Evolutionary conservation across 2,113 vertebrate species (phyloP).

Genomic region (Ardeotis arabs): DNA sequence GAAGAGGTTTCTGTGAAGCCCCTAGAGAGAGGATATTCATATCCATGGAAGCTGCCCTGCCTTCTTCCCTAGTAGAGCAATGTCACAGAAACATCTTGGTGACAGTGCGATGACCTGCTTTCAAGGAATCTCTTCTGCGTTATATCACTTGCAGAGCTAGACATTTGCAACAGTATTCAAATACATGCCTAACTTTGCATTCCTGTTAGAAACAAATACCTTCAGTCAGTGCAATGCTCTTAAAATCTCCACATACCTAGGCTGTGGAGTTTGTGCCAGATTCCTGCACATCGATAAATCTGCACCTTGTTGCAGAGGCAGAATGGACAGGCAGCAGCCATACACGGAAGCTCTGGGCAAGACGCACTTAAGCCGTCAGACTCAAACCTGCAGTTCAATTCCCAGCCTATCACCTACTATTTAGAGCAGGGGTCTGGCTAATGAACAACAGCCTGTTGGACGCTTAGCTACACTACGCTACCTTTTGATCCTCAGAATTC

Average conservation of each 20-base stretch:
- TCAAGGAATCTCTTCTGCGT: neutral
- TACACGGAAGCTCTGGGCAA: neutral
- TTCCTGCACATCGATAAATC: neutral
- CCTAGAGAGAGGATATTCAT: neutral
- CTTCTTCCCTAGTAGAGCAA: neutral
- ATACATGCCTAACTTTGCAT: neutral
- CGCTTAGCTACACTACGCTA: neutral
- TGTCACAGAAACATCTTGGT: neutral
- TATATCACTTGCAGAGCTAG: neutral
- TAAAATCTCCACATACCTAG: fast-evolving
- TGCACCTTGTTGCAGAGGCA: neutral
- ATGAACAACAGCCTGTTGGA: neutral
- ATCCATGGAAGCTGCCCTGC: neutral
- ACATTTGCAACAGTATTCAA: neutral
- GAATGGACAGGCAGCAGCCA: neutral
- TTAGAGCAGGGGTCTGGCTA: neutral
- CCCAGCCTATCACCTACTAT: neutral
- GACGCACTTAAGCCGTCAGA: neutral
- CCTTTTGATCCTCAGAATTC: neutral
- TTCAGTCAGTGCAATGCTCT: neutral
- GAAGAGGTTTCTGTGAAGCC: neutral
- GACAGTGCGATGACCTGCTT: neutral
- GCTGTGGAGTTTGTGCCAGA: neutral
- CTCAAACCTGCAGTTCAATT: neutral
- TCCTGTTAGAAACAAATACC: neutral